Evolutionary conservation across 2,888 invertebrate genomes (phyloP).

Genomic region (Caenorhabditis doughertyi): DNA sequence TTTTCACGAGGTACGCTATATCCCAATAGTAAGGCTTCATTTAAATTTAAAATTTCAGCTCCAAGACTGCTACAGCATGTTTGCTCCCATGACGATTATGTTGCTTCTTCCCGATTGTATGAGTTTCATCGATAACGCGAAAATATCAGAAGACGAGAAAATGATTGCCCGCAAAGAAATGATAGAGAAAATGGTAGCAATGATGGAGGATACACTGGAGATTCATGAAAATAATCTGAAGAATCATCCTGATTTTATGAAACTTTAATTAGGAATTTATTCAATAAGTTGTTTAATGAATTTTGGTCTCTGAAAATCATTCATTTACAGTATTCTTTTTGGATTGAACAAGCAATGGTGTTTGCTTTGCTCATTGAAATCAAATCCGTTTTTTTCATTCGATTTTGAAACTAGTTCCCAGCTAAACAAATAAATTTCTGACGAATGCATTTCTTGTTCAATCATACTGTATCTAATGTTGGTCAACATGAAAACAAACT

Average conservation of each 20-base stretch:
- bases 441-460: too few relatives aligned
- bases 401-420: too few relatives aligned
- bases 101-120: background rate
- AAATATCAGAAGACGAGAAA: background rate
- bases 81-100: constrained; percentile 20
- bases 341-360: too few relatives aligned
- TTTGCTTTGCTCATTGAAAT: too few relatives aligned
- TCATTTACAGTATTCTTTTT: too few relatives aligned
- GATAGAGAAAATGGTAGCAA: background rate
- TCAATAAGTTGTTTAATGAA: too few relatives aligned
- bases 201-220: constrained; percentile 8
- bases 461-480: too few relatives aligned
- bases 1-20: background rate
- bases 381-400: too few relatives aligned
- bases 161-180: background rate
- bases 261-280: background rate
- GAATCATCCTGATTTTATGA: constrained; percentile 13
- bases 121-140: background rate
- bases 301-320: too few relatives aligned
- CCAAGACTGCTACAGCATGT: constrained; percentile 24
- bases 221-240: constrained; percentile 3
- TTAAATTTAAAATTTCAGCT: constrained; percentile 12
- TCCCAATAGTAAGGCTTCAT: background rate
- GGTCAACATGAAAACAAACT: background rate
- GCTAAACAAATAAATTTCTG: too few relatives aligned